Evolutionary conservation across 2,888 invertebrate species (phyloP), one percentile per base, ranked within the genome.

Genomic region (Ganaspis brasiliensis): DNA sequence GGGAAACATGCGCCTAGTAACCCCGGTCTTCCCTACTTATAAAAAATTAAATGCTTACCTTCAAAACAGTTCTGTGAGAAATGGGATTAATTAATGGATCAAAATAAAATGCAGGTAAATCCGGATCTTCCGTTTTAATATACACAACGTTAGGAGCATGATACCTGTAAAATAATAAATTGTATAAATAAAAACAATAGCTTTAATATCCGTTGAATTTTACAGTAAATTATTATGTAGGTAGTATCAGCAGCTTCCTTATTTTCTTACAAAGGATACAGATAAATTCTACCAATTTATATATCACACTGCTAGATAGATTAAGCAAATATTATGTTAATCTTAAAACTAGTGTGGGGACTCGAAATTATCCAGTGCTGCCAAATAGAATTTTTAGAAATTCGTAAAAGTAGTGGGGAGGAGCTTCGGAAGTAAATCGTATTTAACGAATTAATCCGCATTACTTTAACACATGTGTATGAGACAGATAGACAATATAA

Each of bases 111-210:
- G 99, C 99, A 45, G 99, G 99, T 75, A 99, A 93, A 92, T 99
- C 99, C 8, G 99, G 99, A 94, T 99, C 99, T 93, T 99, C 99
- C 0, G 99, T 99, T 93, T 99, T 99, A 87, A 99, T 99, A 92
- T 97, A 99, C 0, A 99, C 99, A 6, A 99, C 99, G 91, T 99
- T 99, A 26, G 99, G 99, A 8, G 98, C 96, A 92, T 99, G 99
- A 92, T 99, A 99, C 98, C 98, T 98, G 86, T 26, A 92, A 89
- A 77, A 79, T 59, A 21, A 35, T 61, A 10, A n/a, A 37, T 49
- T 57, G 9, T 35, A 52, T 9, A 12, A 63, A 21, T 14, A 57
- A 70, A 35, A 52, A 16, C 37, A 73, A 16, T 55, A 56, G 1
- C 12, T 56, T 56, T 56, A 24, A 56, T 24, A 24, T 26, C 1